phyloP scores from a whole-genome alignment of 2,797 vertebrate species.

The Ctenopoma multispine region DNA sequence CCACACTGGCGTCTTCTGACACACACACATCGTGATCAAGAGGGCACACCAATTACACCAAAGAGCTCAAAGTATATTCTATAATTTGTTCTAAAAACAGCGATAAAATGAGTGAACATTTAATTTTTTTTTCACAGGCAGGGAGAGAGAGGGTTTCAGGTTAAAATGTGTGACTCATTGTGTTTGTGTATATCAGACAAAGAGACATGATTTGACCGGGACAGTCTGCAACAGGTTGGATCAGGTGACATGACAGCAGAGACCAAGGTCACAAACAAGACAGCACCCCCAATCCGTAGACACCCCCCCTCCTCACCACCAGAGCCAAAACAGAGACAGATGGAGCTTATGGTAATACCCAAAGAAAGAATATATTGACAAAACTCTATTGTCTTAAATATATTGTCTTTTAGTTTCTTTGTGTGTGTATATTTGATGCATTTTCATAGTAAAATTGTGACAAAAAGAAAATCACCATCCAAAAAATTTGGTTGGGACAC shows the following conservation, averaged over 20 bases:
- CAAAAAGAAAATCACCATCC: no score
- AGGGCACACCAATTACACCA: not conserved
- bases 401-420: no score
- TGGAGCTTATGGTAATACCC: slow-evolving; percentile 1
- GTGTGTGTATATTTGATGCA: no score
- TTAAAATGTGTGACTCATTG: slow-evolving; percentile 1
- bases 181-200: slow-evolving; percentile 14
- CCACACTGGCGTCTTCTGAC: slow-evolving; percentile 25
- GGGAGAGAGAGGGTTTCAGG: not conserved
- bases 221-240: slow-evolving; percentile 59
- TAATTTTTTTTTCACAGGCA: no score
- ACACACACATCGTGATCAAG: slow-evolving; percentile 10
- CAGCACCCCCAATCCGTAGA: slow-evolving; percentile 26
- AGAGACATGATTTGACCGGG: slow-evolving; percentile 19
- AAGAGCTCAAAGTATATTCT: not conserved
- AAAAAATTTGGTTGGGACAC: no score
- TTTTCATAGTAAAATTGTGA: no score
- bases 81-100: not conserved
- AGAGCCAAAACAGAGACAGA: slow-evolving; percentile 14
- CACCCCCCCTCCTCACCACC: slow-evolving; percentile 23
- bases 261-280: slow-evolving; percentile 32
- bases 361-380: not conserved
- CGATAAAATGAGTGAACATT: not conserved
- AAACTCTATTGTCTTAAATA: not conserved
- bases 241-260: slow-evolving; percentile 55